Conservation (phyloP, 1,140 invertebrate genomes). For the Ooceraea biroi region DNA sequence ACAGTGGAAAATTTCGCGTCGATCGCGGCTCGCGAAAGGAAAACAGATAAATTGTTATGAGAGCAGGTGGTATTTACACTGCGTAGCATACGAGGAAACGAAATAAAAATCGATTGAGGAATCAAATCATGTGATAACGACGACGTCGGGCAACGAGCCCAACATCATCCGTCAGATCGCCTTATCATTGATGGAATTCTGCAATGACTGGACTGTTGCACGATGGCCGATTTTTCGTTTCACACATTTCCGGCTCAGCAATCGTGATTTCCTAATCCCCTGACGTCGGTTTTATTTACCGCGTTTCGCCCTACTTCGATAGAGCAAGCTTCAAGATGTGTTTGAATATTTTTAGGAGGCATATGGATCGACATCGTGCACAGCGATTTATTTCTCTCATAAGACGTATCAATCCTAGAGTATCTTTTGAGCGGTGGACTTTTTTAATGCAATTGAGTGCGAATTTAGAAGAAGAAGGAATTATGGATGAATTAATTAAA, state of each 20-base stretch:
- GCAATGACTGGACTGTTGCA: neutral
- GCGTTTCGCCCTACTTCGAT: neutral
- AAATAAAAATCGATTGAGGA: slow-evolving; percentile 65
- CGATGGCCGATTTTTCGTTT: slow-evolving; percentile 29
- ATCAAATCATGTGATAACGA: slow-evolving; percentile 66
- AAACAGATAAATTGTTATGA: slow-evolving; percentile 66
- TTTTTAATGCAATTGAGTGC: neutral
- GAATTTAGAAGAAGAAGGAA: neutral
- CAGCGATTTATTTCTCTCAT: neutral
- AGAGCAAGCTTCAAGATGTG: neutral
- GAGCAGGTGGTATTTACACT: slow-evolving; percentile 45
- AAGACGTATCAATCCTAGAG: neutral
- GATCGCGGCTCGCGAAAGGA: slow-evolving; percentile 38
- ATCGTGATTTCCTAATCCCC: slow-evolving; percentile 20
- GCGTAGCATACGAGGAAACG: slow-evolving; percentile 60
- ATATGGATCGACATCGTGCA: neutral
- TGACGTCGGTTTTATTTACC: neutral
- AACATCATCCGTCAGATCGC: slow-evolving; percentile 36
- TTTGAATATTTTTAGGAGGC: neutral
- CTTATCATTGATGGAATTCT: slow-evolving; percentile 28
- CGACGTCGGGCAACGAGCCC: slow-evolving; percentile 15
- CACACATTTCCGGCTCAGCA: neutral
- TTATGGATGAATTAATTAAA: neutral
- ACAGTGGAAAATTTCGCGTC: slow-evolving; percentile 71
- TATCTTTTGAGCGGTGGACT: neutral